Evolutionary conservation across 2,888 invertebrate species (phyloP).

Genomic region (Hesperia comma): DNA sequence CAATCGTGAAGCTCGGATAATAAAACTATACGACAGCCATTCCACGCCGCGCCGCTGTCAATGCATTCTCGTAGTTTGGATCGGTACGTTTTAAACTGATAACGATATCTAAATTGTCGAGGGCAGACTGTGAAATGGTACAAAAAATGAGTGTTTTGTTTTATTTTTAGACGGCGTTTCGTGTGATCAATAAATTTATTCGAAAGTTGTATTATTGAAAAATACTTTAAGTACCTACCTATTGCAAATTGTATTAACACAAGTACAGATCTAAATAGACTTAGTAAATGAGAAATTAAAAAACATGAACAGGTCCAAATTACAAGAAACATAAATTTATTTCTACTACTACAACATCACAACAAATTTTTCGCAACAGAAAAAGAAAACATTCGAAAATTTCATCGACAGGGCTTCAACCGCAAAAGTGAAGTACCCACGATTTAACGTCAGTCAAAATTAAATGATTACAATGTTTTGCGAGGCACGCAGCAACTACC

Average conservation of each 20-base stretch:
- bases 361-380: background rate
- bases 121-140: conserved; percentile 27
- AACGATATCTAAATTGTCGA: conserved; percentile 35
- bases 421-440: background rate
- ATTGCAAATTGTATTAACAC: no score
- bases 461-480: conserved; percentile 5
- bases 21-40: conserved; percentile 59
- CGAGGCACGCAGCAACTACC: conserved; percentile 5
- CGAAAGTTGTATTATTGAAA: background rate
- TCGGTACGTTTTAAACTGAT: conserved; percentile 31
- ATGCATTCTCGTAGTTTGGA: conserved; percentile 39
- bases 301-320: background rate
- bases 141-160: conserved; percentile 5
- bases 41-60: conserved; percentile 45
- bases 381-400: background rate
- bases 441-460: background rate
- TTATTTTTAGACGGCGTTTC: conserved; percentile 5
- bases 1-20: conserved; percentile 49
- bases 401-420: background rate
- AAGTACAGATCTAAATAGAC: no score
- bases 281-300: no score
- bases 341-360: no score
- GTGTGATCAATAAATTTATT: background rate
- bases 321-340: background rate
- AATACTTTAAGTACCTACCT: background rate